These are phyloP conservation scores for Champsocephalus esox DNA, from an alignment of 2,797 vertebrate species.

Conservation along the genomic window DNA sequence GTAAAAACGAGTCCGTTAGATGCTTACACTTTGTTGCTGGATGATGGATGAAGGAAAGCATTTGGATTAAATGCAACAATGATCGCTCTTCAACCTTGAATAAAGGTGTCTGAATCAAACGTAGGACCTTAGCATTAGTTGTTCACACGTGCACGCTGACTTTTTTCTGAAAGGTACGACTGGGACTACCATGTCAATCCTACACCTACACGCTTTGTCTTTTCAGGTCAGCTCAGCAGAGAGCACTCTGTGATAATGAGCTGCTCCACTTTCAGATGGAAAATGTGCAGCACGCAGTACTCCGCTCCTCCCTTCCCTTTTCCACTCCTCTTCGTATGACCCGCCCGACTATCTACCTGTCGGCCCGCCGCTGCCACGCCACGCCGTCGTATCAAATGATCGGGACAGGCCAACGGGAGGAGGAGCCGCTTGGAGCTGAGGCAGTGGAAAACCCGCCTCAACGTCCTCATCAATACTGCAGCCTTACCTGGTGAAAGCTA, in stretches of 20 bases:
- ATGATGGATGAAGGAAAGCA: slow-evolving; percentile 23
- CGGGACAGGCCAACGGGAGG: slow-evolving; percentile 82
- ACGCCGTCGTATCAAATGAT: slow-evolving; percentile 81
- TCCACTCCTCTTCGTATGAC: slow-evolving; percentile 45
- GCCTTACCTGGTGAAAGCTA: slow-evolving; percentile 89
- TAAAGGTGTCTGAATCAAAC: slow-evolving; percentile 8
- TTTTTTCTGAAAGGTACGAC: slow-evolving; percentile 11
- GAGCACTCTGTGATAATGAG: slow-evolving; percentile 85
- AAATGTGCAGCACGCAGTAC: slow-evolving; percentile 78
- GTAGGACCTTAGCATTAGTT: not conserved
- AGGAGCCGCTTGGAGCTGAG: slow-evolving; percentile 78
- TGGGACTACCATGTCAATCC: slow-evolving; percentile 42
- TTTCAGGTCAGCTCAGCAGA: slow-evolving; percentile 79
- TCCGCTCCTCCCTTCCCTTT: slow-evolving; percentile 66
- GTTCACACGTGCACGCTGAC: not conserved
- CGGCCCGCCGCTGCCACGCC: slow-evolving; percentile 44
- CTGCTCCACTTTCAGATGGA: slow-evolving; percentile 89
- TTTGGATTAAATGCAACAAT: slow-evolving; percentile 10
- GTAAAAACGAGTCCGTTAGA: slow-evolving; percentile 31
- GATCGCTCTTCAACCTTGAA: slow-evolving; percentile 1
- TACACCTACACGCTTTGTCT: slow-evolving; percentile 62
- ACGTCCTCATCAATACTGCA: slow-evolving; percentile 96
- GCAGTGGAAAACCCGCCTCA: slow-evolving; percentile 94
- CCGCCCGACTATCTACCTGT: slow-evolving; percentile 37
- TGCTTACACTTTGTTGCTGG: slow-evolving; percentile 15